Evolutionary conservation across 2,113 vertebrate species (phyloP), one percentile per base, ranked within the genome.

Genomic region (Oreochromis niloticus): DNA sequence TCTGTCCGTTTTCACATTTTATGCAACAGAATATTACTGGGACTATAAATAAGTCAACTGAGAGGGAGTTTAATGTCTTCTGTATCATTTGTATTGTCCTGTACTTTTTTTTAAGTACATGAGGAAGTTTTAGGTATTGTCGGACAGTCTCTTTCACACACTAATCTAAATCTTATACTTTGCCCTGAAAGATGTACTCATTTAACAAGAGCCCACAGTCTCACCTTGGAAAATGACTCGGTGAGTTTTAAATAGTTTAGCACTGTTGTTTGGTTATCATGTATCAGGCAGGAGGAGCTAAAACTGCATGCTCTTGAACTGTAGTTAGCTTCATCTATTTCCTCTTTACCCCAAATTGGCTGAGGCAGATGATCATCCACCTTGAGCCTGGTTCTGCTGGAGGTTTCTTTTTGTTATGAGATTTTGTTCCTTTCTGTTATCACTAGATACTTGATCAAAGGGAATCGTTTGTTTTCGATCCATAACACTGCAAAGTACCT

Each of bases 131-230:
- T 22, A 22, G 0, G 68, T 27, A 16, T 46, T 46, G 22, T 73
- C 0, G 0, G 36, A 68, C 39, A 17, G 68, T 27, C 13, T 73
- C 12, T 46, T 71, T 43, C 39, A 4, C 8, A 0, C 66, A 16
- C n/a, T 14, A 71, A 71, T 43, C 63, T 12, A 71, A 43, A 9
- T n/a, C n/a, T 41, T 24, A 9, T 46, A 22, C 66, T 6, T 73
- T 27, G 0, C 8, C 39, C 0, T 73, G n/a, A 73, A 12, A 73
- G 13, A 17, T 46, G 8, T 73, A 73, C 41, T 46, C 7, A 46
- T 11, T 73, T 46, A 73, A 46, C 22, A 73, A 73, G 0, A 27
- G 13, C 5, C 2, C 0, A 10, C 3, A 73, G 22, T 73, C 22
- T 46, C 2, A 46, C 9, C 0, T 46, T 73, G 22, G 41, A 73